phyloP scores from a whole-genome alignment of 2,113 vertebrate species.

The Prinia subflava region DNA sequence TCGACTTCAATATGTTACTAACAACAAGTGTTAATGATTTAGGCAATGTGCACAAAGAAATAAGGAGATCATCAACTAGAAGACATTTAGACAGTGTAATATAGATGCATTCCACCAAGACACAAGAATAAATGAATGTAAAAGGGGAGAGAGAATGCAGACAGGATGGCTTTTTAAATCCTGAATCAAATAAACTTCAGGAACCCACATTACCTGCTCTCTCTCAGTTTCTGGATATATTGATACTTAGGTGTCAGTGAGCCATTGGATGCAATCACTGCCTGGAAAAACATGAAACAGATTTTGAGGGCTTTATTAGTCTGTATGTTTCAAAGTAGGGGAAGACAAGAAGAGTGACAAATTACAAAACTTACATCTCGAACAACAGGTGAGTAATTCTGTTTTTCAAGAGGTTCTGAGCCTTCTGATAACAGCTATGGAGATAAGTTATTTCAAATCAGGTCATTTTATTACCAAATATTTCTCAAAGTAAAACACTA shows the following conservation, averaged over 20 bases:
- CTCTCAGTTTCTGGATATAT: conserved; percentile 92
- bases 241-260: conserved; percentile 91
- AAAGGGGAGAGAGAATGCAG: not conserved
- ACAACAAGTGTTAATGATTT: not conserved
- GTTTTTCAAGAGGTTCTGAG: conserved; percentile 82
- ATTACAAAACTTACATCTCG: conserved; percentile 83
- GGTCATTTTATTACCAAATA: not conserved
- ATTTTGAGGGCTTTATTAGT: not conserved
- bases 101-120: not conserved
- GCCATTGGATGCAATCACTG: conserved; percentile 95
- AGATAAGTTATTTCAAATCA: conserved; percentile 19
- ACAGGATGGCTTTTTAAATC: not conserved
- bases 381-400: conserved; percentile 89
- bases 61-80: not conserved
- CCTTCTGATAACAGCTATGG: conserved; percentile 88
- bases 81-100: not conserved
- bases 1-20: not conserved
- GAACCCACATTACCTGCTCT: conserved; percentile 79
- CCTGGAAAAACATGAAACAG: conserved; percentile 74
- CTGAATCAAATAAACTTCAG: not conserved
- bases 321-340: not conserved
- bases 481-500: not conserved
- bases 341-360: not conserved
- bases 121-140: not conserved
- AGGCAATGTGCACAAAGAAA: not conserved